Base-by-base conservation (phyloP, 2,113 vertebrate species). In the Marmota monax region DNA sequence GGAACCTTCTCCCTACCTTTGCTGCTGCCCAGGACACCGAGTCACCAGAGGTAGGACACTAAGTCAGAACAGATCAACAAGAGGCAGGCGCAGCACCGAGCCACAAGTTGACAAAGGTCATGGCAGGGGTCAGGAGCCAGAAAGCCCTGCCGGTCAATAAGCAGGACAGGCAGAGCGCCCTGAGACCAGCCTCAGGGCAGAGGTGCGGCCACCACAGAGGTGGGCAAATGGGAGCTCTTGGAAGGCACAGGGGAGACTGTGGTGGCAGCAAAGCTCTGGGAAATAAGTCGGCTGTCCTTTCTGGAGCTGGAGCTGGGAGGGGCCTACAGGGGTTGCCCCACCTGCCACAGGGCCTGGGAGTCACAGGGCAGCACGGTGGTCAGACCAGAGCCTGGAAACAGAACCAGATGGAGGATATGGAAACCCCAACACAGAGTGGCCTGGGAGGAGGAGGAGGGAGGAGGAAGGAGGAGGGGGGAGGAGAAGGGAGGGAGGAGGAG, bases 1-100 rank as follows among this genome's bases (percentile, higher is more conserved):
- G 63, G 76, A 97, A 73, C 76, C 72, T 73, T 92, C 72, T 86
- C 48, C 86, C 69, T 73, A 51, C 48, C 39, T 82, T 67, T 86
- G 83, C 56, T 42, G 10, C 11, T 67, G 72, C 79, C 45, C 76
- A n/a, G 90, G n/a, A 72, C 25, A 94, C 92, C 76, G 90, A 94
- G 92, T 97, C 84, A 94, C 92, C 29, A 61, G 84, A 89, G 18
- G 92, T n/a, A 70, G 70, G 95, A 87, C 10, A 88, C 20, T 58
- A 83, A 89, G 76, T 82, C 90, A 89, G 76, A 96, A 86, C 65
- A 70, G 74, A 95, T 93, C 67, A 74, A 67, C 42, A 89, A 51
- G 63, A 76, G 80, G 85, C 80, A 77, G 48, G n/a, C 3, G 22
- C 48, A 88, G 23, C 7, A 48, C 20, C 65, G 42, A 80, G 88